A percentile compares a stretch with the other conserved stretches of the same genome.
Evolutionary conservation across 2,797 vertebrate genomes (phyloP).

Genomic region (Platalea minor): DNA sequence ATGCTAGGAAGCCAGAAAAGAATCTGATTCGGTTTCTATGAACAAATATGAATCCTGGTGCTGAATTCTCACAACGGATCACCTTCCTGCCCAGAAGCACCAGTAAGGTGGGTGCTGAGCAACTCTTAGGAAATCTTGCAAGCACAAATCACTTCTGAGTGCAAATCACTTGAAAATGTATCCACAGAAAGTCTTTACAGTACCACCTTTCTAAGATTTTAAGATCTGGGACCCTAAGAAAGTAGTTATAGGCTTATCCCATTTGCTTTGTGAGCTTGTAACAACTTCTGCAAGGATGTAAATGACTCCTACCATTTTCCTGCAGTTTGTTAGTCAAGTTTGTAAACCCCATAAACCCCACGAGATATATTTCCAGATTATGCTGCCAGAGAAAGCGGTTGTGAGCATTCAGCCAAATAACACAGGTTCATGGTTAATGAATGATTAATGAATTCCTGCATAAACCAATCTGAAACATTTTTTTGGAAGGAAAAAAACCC

Average conservation of each 20-base stretch:
- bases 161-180: neutral
- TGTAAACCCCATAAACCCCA: neutral
- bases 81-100: neutral
- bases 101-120: neutral
- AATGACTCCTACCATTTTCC: neutral
- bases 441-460: neutral
- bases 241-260: neutral
- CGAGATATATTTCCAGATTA: neutral
- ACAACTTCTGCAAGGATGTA: neutral
- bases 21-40: neutral
- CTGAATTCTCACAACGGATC: neutral
- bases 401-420: neutral
- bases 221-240: neutral
- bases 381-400: neutral
- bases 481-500: neutral
- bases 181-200: neutral
- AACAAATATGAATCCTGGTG: neutral
- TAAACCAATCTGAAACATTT: neutral
- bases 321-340: neutral
- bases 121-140: neutral
- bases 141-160: neutral
- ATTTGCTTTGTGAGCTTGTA: neutral
- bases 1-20: neutral
- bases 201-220: neutral
- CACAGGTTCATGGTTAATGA: neutral